Percentiles rank a stretch among this genome's conserved stretches.
Evolutionary conservation across 2,888 invertebrate genomes (phyloP).

Genomic region (Tinea pellionella): DNA sequence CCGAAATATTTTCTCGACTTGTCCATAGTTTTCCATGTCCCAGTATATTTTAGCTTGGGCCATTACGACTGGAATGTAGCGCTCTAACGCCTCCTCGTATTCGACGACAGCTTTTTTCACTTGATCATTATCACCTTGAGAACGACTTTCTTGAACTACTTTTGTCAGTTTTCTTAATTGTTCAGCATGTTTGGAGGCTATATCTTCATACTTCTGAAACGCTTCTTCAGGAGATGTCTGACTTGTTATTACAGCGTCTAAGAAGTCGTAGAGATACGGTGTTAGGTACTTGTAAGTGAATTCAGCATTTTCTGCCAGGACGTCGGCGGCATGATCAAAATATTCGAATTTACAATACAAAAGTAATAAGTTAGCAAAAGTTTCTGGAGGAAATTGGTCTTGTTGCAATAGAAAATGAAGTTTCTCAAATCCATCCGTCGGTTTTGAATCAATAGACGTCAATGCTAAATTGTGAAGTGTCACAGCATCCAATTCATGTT

Average conservation of each 20-base stretch:
- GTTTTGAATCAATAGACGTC: conserved; percentile 85
- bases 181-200: conserved; percentile 92
- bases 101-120: conserved; percentile 91
- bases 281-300: conserved; percentile 95
- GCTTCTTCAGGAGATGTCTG: conserved; percentile 98
- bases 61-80: conserved; percentile 98
- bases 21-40: conserved; percentile 95
- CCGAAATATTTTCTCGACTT: conserved; percentile 96
- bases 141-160: conserved; percentile 92
- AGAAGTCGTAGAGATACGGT: conserved; percentile 93
- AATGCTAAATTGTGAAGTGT: conserved; percentile 97
- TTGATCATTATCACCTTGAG: conserved; percentile 88
- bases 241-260: conserved; percentile 96
- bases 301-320: conserved; percentile 96
- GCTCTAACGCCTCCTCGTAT: conserved; percentile 89
- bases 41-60: conserved; percentile 99
- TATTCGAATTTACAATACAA: conserved; percentile 98
- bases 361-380: conserved; percentile 94
- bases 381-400: conserved; percentile 97
- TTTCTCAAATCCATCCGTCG: conserved; percentile 92
- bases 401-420: conserved; percentile 89
- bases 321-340: conserved; percentile 97
- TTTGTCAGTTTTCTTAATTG: conserved; percentile 91
- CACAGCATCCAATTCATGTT: conserved; percentile 97
- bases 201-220: conserved; percentile 93